Conservation (phyloP, 2,888 invertebrate species). For the Toxonevra muliebris region DNA sequence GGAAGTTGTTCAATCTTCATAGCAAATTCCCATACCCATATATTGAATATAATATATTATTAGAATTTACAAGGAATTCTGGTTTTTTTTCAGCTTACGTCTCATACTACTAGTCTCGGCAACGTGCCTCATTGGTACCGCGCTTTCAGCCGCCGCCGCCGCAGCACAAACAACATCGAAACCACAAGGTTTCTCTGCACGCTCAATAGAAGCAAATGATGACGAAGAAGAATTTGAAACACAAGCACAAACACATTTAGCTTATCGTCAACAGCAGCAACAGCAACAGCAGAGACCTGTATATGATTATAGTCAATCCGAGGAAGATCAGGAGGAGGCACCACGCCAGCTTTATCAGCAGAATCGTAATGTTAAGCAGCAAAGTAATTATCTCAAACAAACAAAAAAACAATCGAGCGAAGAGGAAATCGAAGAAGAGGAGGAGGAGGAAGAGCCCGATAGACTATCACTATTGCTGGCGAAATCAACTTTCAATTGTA, state of each 20-base stretch:
- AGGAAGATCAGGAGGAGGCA: constrained; percentile 62
- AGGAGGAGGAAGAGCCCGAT: constrained; percentile 87
- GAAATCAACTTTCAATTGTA: constrained; percentile 85
- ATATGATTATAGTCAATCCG: constrained; percentile 60
- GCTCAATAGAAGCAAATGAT: constrained; percentile 54
- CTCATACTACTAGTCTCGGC: constrained; percentile 55
- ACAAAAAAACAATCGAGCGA: constrained; percentile 59
- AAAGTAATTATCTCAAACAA: constrained; percentile 54
- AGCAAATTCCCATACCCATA: neutral
- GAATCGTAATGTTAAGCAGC: constrained; percentile 57
- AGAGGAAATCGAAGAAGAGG: constrained; percentile 76
- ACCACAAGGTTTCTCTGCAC: constrained; percentile 60
- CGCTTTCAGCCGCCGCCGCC: constrained; percentile 47
- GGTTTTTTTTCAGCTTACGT: constrained; percentile 46
- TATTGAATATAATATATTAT: constrained; percentile 1
- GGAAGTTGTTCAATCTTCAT: neutral
- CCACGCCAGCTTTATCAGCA: constrained; percentile 58
- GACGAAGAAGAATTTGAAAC: constrained; percentile 60
- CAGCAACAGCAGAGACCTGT: constrained; percentile 51
- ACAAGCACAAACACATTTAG: constrained; percentile 63
- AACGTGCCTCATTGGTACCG: constrained; percentile 51
- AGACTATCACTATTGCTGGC: constrained; percentile 80
- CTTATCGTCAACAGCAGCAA: constrained; percentile 51
- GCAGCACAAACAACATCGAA: constrained; percentile 52
- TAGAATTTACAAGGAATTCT: constrained; percentile 8